Evolutionary conservation across 2,113 vertebrate species (phyloP), one percentile per base, ranked within the genome.

Genomic region (Aix galericulata): DNA sequence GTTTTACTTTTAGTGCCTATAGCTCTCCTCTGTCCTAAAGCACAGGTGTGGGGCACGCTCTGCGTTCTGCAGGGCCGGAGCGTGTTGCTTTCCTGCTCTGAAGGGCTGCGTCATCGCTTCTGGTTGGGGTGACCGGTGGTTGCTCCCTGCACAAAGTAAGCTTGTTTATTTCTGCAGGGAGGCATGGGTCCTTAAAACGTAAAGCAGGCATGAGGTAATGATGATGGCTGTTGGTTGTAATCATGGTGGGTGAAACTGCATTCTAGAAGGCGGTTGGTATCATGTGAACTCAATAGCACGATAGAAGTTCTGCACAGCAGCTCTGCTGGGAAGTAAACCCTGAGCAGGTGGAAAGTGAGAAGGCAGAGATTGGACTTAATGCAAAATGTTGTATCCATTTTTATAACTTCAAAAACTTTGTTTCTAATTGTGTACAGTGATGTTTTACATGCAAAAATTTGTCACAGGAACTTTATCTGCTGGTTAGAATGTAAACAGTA

Each of bases 1-100:
- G 1, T 2, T 42, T 64, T 8, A 1, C 72, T 27, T 60, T 27
- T 17, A 1, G 32, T 40, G 25, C 50, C 69, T 31, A 8, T 9
- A 17, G 44, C 94, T 13, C 12, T 3, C 9, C 1, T 11, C 56
- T 8, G 50, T 18, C 8, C 82, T 29, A 1, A 17, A 13, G 10
- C 25, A 7, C 0, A 6, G 14, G 7, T 0, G 5, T 48, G 26
- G 7, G 15, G 1, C 4, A 0, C 46, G 31, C 27, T 1, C 7
- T 2, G 23, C 15, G 21, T 36, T 60, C 20, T 9, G 29, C 42
- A 3, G 3, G 29, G 2, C 17, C 0, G 25, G 31, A 16, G n/a
- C 0, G 13, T 0, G 0, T 34, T 9, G 60, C 78, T 68, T 11
- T n/a, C 55, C 42, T 36, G 59, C 67, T 17, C 13, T 2, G 1